These are phyloP conservation scores for Orthonychiurus folsomi DNA, from an alignment of 2,888 invertebrate genomes.

Conservation along the genomic window DNA sequence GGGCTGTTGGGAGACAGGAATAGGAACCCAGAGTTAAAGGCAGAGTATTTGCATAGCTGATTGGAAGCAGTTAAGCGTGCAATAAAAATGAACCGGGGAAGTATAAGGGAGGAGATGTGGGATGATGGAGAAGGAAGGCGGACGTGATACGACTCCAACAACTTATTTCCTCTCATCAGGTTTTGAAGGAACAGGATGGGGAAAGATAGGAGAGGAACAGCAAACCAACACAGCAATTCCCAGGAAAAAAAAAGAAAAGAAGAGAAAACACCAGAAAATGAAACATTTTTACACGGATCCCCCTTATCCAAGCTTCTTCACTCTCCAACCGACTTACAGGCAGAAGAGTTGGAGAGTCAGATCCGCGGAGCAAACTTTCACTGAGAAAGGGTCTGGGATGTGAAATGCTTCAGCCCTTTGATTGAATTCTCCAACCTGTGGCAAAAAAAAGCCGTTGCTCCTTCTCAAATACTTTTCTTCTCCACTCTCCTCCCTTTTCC, in stretches of 20 bases:
- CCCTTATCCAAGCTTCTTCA: not conserved
- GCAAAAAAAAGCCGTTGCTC: slow-evolving; percentile 14
- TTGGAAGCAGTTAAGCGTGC: slow-evolving; percentile 40
- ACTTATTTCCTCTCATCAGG: slow-evolving; percentile 33
- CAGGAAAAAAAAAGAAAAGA: not conserved
- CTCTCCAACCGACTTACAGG: not conserved
- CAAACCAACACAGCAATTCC: too few relatives aligned
- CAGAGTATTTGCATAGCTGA: slow-evolving; percentile 40
- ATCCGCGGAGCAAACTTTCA: not conserved
- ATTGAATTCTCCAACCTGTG: slow-evolving; percentile 31
- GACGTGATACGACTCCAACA: slow-evolving; percentile 37
- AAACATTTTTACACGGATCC: slow-evolving; percentile 21
- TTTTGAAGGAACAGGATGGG: not conserved
- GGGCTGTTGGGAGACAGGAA: not conserved
- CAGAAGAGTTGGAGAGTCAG: not conserved
- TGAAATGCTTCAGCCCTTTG: slow-evolving; percentile 18
- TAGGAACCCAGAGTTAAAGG: not conserved
- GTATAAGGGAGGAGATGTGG: slow-evolving; percentile 10
- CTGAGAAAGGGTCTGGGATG: not conserved
- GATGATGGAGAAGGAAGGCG: slow-evolving; percentile 31
- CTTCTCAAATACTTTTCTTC: slow-evolving; percentile 7
- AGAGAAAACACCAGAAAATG: slow-evolving; percentile 25
- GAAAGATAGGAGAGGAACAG: slow-evolving; percentile 2
- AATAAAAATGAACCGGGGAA: slow-evolving; percentile 28
- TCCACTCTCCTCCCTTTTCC: not conserved